These are phyloP conservation scores for Pandion haliaetus DNA, from an alignment of 2,113 vertebrate species.

Conservation along the genomic window DNA sequence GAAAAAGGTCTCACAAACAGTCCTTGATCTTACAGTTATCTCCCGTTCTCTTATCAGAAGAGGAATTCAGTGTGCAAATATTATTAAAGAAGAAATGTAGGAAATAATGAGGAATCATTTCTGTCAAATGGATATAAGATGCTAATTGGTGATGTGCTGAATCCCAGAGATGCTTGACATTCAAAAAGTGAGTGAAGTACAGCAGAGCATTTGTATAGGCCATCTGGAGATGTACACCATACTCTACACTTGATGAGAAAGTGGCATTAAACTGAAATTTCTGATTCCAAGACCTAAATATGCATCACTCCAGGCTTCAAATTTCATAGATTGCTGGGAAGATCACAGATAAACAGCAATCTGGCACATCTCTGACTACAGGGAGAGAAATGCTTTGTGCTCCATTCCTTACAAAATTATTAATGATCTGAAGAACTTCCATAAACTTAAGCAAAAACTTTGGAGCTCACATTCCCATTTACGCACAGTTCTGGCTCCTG, in stretches of 20 bases:
- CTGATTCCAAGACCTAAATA: slow-evolving; percentile 72
- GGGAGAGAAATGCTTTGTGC: slow-evolving; percentile 1
- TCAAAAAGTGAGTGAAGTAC: slow-evolving; percentile 78
- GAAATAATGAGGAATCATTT: slow-evolving; percentile 63
- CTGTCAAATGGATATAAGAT: slow-evolving; percentile 78
- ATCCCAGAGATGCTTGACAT: slow-evolving; percentile 84
- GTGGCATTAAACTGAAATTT: slow-evolving; percentile 74
- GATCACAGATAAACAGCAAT: slow-evolving; percentile 20
- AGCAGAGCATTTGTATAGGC: slow-evolving; percentile 78
- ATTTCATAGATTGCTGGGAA: slow-evolving; percentile 50
- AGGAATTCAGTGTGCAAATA: slow-evolving; percentile 56
- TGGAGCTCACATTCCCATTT: neutral
- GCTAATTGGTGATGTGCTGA: slow-evolving; percentile 78
- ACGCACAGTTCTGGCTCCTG: neutral
- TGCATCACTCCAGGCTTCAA: slow-evolving; percentile 64
- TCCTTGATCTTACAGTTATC: neutral
- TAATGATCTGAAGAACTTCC: slow-evolving; percentile 24
- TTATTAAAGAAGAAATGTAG: slow-evolving; percentile 62
- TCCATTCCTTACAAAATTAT: slow-evolving; percentile 17
- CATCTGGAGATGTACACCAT: slow-evolving; percentile 78
- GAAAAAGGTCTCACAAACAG: neutral
- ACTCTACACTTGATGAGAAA: slow-evolving; percentile 71
- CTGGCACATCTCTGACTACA: slow-evolving; percentile 12
- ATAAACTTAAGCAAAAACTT: neutral
- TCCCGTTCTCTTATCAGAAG: neutral